These are phyloP conservation scores for Acanthiza pusilla DNA, from an alignment of 2,797 vertebrate species.

Conservation along the genomic window DNA sequence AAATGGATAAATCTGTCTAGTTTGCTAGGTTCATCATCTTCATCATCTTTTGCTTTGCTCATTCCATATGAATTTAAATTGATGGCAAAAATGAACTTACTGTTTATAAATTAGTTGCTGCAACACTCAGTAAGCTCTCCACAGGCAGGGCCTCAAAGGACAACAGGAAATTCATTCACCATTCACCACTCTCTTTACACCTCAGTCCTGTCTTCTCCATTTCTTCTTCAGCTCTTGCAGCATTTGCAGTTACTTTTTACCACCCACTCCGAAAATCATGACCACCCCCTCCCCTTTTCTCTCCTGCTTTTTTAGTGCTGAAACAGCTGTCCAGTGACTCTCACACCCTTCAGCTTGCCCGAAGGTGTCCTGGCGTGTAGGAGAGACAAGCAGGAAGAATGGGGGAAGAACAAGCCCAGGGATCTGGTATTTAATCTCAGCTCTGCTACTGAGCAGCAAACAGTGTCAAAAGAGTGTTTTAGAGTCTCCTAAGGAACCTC, in stretches of 20 bases:
- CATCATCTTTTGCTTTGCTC: neutral
- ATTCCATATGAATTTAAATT: neutral
- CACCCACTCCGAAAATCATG: neutral
- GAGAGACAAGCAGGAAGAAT: neutral
- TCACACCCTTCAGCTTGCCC: neutral
- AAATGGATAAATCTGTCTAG: neutral
- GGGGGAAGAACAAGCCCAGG: neutral
- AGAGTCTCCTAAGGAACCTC: too few relatives aligned
- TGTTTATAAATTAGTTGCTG: neutral
- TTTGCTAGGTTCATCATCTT: neutral
- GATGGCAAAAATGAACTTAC: neutral
- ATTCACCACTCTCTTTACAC: neutral
- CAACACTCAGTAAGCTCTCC: fast-evolving
- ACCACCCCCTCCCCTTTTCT: neutral
- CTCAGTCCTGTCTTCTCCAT: neutral
- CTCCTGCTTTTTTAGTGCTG: neutral
- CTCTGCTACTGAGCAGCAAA: neutral
- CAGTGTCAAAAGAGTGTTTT: neutral
- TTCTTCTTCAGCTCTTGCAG: neutral
- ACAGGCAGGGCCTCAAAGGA: neutral
- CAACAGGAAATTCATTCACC: neutral
- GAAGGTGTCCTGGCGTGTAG: neutral
- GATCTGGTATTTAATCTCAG: neutral
- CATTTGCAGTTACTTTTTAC: neutral
- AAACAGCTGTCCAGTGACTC: neutral